Conservation (phyloP, 2,888 invertebrate species). For the Anthrax anthrax region DNA sequence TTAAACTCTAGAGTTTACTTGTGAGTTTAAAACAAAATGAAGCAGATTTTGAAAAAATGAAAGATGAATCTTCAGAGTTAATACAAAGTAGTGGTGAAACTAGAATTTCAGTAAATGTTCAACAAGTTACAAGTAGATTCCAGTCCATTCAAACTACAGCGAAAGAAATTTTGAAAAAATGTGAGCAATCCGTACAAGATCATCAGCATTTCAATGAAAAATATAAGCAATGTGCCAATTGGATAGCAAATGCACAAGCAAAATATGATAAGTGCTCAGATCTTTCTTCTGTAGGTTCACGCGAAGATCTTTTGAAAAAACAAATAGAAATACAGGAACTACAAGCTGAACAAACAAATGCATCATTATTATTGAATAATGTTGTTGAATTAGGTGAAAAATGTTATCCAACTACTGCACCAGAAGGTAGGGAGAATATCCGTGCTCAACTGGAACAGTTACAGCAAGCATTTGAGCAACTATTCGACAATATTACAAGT, state of each 20-base stretch:
- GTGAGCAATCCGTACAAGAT: constrained; percentile 73
- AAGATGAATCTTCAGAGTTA: constrained; percentile 71
- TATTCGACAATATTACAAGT: constrained; percentile 66
- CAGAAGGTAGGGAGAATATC: constrained; percentile 74
- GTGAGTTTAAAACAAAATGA: constrained; percentile 70
- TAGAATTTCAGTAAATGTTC: constrained; percentile 72
- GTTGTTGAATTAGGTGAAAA: constrained; percentile 81
- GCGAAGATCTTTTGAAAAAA: constrained; percentile 54
- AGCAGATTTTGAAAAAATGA: constrained; percentile 71
- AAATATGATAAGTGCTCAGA: constrained; percentile 54
- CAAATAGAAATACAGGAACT: constrained; percentile 58
- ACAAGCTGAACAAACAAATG: constrained; percentile 57
- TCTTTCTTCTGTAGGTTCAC: constrained; percentile 45
- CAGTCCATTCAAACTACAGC: constrained; percentile 79
- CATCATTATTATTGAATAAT: constrained; percentile 61
- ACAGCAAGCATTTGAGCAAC: constrained; percentile 63
- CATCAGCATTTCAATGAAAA: constrained; percentile 68
- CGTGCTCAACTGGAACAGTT: constrained; percentile 71
- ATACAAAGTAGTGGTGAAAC: constrained; percentile 75
- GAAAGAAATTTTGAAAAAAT: constrained; percentile 81
- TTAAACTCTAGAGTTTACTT: constrained; percentile 58
- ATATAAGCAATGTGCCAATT: constrained; percentile 68
- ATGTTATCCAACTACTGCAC: constrained; percentile 69
- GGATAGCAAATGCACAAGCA: constrained; percentile 60
- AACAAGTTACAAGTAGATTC: constrained; percentile 79